Evolutionary conservation across 2,797 vertebrate genomes (phyloP), one percentile per base, ranked within the genome.

Genomic region (Gallirallus australis): DNA sequence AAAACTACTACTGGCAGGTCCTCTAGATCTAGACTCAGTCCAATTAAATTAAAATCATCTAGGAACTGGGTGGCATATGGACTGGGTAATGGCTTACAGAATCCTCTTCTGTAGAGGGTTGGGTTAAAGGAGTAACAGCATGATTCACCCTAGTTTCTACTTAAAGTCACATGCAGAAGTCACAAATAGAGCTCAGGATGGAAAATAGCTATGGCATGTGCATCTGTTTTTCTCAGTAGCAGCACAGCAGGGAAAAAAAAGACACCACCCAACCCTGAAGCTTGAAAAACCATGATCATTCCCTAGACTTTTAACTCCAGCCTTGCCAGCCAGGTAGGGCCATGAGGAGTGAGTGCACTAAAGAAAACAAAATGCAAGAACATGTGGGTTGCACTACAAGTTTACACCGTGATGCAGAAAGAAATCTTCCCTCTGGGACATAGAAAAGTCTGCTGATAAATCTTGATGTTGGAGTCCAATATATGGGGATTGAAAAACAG

Each of bases 151-250:
- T 83, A 50, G 25, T 82, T 95, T 85, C 57, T 71, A 37, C 50
- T 83, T 54, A 54, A 79, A 95, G 40, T 94, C 82, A 87, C n/a
- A 40, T 52, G 64, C 37, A 80, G 78, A 93, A 91, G 54, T 59
- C 76, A 79, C 39, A 96, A 88, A 90, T 54, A 94, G 72, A 90
- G 56, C 47, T 89, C 35, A 69, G 39, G 45, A 91, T 90, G 42
- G 65, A 90, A 93, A 96, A 94, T 3, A 95, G 39, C 56, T 90
- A 45, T 47, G n/a, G 40, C 71, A 90, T 8, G 15, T 1, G 1
- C 60, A 94, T 71, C 61, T 91, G 71, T 82, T 94, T 91, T 93
- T 70, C 81, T 89, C 9, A 1, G 18, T 45, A 77, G 15, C 45
- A 82, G 40, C 48, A 68, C 24, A 52, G 21, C 47, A 75, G 72